These are phyloP conservation scores for Poliocrania exsul DNA, from an alignment of 2,797 vertebrate species.

Conservation along the genomic window DNA sequence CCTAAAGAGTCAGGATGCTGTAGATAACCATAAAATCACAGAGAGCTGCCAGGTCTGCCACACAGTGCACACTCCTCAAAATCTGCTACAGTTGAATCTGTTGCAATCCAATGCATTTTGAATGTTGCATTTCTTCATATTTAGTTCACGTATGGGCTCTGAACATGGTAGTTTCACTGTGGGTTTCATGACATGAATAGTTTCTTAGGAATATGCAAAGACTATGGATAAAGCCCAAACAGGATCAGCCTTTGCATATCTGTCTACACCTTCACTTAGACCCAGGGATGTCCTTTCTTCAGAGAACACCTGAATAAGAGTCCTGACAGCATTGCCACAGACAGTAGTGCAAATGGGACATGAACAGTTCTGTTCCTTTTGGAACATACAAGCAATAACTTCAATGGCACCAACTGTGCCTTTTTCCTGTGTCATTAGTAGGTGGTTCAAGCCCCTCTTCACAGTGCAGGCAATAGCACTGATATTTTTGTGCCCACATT, in stretches of 20 bases:
- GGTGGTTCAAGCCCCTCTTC: background rate
- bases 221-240: background rate
- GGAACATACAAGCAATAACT: background rate
- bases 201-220: background rate
- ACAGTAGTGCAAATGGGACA: fast-evolving
- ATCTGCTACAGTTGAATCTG: background rate
- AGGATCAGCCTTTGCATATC: background rate
- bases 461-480: fast-evolving
- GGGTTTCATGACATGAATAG: background rate
- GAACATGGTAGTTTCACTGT: background rate
- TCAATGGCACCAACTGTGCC: fast-evolving
- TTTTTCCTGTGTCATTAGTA: background rate
- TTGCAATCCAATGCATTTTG: background rate
- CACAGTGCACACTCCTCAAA: background rate
- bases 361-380: background rate
- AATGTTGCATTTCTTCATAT: background rate
- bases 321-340: background rate
- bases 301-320: background rate
- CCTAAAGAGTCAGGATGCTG: conserved; percentile 37
- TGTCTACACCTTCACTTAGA: background rate
- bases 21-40: conserved; percentile 27
- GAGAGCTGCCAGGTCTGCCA: background rate
- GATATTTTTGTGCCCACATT: background rate
- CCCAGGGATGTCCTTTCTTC: background rate
- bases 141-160: background rate